Evolutionary conservation across 2,888 invertebrate species (phyloP), one percentile per base, ranked within the genome.

Genomic region (Agonum fuliginosum): DNA sequence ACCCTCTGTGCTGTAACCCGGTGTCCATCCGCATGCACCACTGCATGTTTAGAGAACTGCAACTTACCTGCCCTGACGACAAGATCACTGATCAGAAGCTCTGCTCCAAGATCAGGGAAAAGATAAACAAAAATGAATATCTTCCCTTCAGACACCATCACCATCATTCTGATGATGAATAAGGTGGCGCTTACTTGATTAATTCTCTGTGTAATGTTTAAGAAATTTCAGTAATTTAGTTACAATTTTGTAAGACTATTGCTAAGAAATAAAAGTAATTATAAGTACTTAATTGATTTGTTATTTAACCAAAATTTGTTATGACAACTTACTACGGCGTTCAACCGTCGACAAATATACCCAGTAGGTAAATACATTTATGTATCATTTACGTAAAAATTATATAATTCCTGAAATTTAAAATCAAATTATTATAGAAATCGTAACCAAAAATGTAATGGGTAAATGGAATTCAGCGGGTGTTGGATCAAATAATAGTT

Each of bases 31-130:
- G 83, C 77, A 81, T 86, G 48, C 82, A 81, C 34, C 85, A 86
- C 77, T 87, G 87, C 80, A 76, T 87, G 62, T 87, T 85, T 82
- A 84, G 82, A 78, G 84, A 86, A 80, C 81, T 86, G 78, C 87
- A 87, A 80, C 80, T 86, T 20, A 83, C 81, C 62, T 87, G 87
- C 80, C 87, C 87, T 12, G 84, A 83, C 48, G 86, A 87, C 73
- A 82, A 85, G 80, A 86, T 87, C 74, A 85, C 85, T 79, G 85
- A 87, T 78, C 80, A 83, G 72, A 83, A 83, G 72, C 79, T 81
- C 37, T 87, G 87, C 76, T 80, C 82, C 22, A 84, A 82, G 77
- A 82, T 86, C 75, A 83, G 83, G 48, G 86, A 86, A 37, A 83
- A 83, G 74, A 80, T 85, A 34, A 83, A 83, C 79, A 83, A 83